Conservation (phyloP, 2,797 vertebrate genomes). For the Scolopax rusticola region DNA sequence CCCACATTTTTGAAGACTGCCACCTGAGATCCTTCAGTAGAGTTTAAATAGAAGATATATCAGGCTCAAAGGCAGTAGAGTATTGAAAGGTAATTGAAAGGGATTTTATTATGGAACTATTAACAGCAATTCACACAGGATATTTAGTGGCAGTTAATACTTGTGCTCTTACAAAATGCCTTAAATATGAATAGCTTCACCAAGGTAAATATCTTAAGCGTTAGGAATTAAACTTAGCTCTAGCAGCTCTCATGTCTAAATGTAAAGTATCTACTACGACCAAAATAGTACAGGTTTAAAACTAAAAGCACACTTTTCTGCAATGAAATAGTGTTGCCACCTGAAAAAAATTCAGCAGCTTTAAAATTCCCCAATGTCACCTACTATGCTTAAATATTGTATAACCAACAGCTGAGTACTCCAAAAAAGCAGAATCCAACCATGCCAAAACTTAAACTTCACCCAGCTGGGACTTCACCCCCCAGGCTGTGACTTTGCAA, state of each 20-base stretch:
- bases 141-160: not conserved
- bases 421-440: not conserved
- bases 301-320: not conserved
- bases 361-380: not conserved
- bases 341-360: not conserved
- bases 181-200: not conserved
- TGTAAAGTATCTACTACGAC: not conserved
- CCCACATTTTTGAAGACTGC: not conserved
- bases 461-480: not conserved
- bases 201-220: not conserved
- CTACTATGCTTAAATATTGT: not conserved
- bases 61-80: not conserved
- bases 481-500: conserved; percentile 30
- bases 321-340: not conserved
- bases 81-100: not conserved
- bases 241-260: not conserved
- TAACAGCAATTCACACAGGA: not conserved
- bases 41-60: not conserved
- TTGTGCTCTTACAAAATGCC: not conserved
- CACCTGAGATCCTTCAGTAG: not conserved
- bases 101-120: not conserved
- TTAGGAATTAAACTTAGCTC: not conserved
- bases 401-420: not conserved
- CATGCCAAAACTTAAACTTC: not conserved
- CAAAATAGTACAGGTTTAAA: not conserved